Evolutionary conservation across 2,888 invertebrate species (phyloP), one percentile per base, ranked within the genome.

Genomic region (Cantharis rustica): DNA sequence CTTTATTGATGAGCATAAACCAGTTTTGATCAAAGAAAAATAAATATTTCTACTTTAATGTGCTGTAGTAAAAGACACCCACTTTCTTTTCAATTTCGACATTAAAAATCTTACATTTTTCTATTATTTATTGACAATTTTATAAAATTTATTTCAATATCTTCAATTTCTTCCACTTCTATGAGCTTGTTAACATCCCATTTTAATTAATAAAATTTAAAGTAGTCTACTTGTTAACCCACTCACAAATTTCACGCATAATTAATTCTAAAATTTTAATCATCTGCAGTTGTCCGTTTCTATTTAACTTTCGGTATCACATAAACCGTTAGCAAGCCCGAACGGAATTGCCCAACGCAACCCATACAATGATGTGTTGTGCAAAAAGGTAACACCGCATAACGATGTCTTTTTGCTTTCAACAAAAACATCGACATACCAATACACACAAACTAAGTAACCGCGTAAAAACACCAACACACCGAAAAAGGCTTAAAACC

Each of bases 401-500:
- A n/a, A 47, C n/a, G n/a, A 47, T n/a, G 47, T n/a, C 1, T 47
- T 47, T 47, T 47, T 47, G n/a, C n/a, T 47, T 47, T 47, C n/a
- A 2, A 47, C 47, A 47, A 47, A n/a, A 47, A n/a, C 47, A n/a
- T 47, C 47, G n/a, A 11, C 47, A 47, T n/a, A 47, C 47, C 47
- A 7, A 31, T 31, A 31, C 31, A 31, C 13, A 31, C 31, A 31
- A 31, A 31, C 31, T 13, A 31, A 31, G n/a, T n/a, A 47, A 47
- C 47, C 47, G 47, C 47, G 47, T 47, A 47, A 68, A 20, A 71
- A 27, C 27, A 23, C 13, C 69, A 26, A 80, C 80, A 79, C 64
- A 71, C 81, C 81, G 79, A 81, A 81, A 82, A 82, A 82, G 83
- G 82, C 76, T 62, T 75, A 75, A 73, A 79, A 76, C 80, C 75